Evolutionary conservation across 2,888 invertebrate species (phyloP), one percentile per base, ranked within the genome.

Genomic region (Sisyra terminalis): DNA sequence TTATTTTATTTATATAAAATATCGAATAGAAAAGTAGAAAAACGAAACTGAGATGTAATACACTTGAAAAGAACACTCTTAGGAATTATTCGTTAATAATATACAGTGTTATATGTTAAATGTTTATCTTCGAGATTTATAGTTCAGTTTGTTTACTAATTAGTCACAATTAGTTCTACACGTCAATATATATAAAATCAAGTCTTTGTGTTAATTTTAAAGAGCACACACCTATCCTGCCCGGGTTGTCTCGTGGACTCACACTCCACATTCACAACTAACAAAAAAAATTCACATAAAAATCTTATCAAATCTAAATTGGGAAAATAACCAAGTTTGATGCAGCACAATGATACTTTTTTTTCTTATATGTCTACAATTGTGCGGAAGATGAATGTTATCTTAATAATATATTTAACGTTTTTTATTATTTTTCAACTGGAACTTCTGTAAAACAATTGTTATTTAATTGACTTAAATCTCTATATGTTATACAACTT

Each of bases 221-320:
- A 48, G 49, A 50, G 49, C 57, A 57, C 57, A 58, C 58, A 62
- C 57, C 61, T 61, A 62, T 63, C 62, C 64, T 64, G 63, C 64
- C 64, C 64, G 62, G 59, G 61, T 61, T 62, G 62, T 61, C 62
- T 63, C 62, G 58, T 61, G 61, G 58, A 58, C 61, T 57, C 57
- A 50, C 52, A 50, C 38, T 40, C 39, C 43, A 40, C 45, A 42
- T 44, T 40, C 42, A 24, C 40, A 38, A 42, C 43, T 39, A 37
- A 39, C 35, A 29, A 40, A 38, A 40, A 38, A 17, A 11, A 10
- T 13, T 42, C 41, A 15, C 31, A 39, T 11, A 36, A 39, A n/a
- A 34, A 35, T 29, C 35, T 15, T 29, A 13, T 24, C n/a, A 32
- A 29, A 42, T 48, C 45, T 37, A 37, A 46, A 42, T 39, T 36